Percentiles rank a stretch among this genome's conserved stretches.
Conservation (phyloP, 1,140 invertebrate genomes). For the Apis dorsata region DNA sequence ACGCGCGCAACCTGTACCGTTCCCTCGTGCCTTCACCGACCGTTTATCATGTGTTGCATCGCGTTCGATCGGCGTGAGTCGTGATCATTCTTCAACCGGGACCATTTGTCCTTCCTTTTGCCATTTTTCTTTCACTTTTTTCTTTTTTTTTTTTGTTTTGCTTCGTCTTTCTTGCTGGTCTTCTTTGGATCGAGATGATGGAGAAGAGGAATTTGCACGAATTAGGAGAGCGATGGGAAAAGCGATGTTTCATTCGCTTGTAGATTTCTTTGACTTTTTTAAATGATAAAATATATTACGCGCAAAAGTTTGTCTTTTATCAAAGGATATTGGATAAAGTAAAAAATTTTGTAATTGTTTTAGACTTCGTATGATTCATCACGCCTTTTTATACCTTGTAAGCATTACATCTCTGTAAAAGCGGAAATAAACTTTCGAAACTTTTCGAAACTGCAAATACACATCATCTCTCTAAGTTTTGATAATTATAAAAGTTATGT, state of each 20-base stretch:
- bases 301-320: not conserved
- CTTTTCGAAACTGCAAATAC: not conserved
- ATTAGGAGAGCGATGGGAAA: no score
- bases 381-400: not conserved
- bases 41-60: slow-evolving; percentile 28
- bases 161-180: not conserved
- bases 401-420: not conserved
- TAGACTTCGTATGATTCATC: not conserved
- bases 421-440: not conserved
- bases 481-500: no score
- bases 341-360: not conserved
- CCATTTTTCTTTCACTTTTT: not conserved
- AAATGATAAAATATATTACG: not conserved
- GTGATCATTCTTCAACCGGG: slow-evolving; percentile 1
- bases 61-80: not conserved
- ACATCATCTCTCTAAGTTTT: no score
- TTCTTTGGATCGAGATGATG: no score
- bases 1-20: not conserved
- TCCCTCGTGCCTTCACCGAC: not conserved
- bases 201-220: no score
- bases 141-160: not conserved
- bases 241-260: no score
- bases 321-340: not conserved
- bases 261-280: not conserved
- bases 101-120: slow-evolving; percentile 2